Evolutionary conservation across 2,888 invertebrate species (phyloP).

Genomic region (Oithona nana): DNA sequence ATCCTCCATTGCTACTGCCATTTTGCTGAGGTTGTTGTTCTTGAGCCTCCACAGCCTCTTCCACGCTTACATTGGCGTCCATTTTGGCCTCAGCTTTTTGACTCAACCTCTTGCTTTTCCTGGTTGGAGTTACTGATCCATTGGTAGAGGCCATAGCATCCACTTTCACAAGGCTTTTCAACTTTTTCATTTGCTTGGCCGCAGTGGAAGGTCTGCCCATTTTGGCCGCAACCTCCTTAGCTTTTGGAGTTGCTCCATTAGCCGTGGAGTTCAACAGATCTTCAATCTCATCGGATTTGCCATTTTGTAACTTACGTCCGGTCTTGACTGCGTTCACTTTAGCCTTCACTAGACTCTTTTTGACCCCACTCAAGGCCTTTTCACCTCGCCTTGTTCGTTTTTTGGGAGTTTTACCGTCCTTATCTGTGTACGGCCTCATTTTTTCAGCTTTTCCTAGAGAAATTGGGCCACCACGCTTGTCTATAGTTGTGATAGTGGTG

Average conservation of each 20-base stretch:
- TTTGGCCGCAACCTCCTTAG: background rate
- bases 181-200: background rate
- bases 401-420: background rate
- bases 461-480: too few species aligned
- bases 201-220: background rate
- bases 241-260: background rate
- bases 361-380: background rate
- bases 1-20: background rate
- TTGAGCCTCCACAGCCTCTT: background rate
- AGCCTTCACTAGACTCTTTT: slow-evolving; percentile 1
- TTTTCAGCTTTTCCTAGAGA: too few species aligned
- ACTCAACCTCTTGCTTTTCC: background rate
- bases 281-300: background rate
- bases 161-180: background rate
- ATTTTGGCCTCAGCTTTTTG: background rate
- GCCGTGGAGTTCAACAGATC: background rate
- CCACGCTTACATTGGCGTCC: background rate
- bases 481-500: too few species aligned
- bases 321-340: slow-evolving; percentile 2
- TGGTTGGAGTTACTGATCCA: background rate
- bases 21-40: background rate
- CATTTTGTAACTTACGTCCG: background rate
- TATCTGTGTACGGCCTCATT: background rate
- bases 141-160: background rate
- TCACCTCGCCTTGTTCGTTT: background rate